A percentile compares a stretch with the other conserved stretches of the same genome.
Evolutionary conservation across 2,113 vertebrate genomes (phyloP).

Genomic region (Hippocampus guttulatus): DNA sequence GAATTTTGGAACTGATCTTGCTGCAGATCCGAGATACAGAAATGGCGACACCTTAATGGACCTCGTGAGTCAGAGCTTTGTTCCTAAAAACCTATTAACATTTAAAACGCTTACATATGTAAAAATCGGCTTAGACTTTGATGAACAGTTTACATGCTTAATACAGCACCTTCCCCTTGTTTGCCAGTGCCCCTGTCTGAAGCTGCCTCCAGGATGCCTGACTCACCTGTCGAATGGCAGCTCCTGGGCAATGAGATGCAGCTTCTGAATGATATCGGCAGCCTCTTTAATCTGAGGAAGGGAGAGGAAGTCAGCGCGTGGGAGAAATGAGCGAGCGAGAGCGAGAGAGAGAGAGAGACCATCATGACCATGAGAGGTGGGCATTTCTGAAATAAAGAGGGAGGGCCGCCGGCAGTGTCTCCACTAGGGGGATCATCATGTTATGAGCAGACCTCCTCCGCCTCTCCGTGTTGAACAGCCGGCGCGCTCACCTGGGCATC

Average conservation of each 20-base stretch:
- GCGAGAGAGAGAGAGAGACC: not conserved
- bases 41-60: not conserved
- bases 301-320: not conserved
- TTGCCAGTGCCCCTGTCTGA: constrained; percentile 42
- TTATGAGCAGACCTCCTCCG: constrained; percentile 56
- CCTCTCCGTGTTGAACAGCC: constrained; percentile 58
- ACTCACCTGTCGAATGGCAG: constrained; percentile 96
- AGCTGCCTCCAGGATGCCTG: constrained; percentile 51
- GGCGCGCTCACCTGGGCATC: constrained; percentile 65
- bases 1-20: not conserved
- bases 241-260: constrained; percentile 97
- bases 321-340: not conserved
- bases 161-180: constrained; percentile 33
- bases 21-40: not conserved
- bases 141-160: constrained; percentile 26
- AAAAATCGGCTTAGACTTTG: constrained; percentile 13
- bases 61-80: not conserved
- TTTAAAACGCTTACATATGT: constrained; percentile 1
- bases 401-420: constrained; percentile 51
- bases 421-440: constrained; percentile 60
- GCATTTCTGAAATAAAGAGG: constrained; percentile 50
- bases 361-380: constrained; percentile 43
- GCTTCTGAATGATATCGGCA: constrained; percentile 98
- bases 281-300: constrained; percentile 92
- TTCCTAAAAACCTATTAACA: not conserved